These are phyloP conservation scores for Drosophila triauraria DNA, from an alignment of 1,140 invertebrate genomes.

Conservation along the genomic window DNA sequence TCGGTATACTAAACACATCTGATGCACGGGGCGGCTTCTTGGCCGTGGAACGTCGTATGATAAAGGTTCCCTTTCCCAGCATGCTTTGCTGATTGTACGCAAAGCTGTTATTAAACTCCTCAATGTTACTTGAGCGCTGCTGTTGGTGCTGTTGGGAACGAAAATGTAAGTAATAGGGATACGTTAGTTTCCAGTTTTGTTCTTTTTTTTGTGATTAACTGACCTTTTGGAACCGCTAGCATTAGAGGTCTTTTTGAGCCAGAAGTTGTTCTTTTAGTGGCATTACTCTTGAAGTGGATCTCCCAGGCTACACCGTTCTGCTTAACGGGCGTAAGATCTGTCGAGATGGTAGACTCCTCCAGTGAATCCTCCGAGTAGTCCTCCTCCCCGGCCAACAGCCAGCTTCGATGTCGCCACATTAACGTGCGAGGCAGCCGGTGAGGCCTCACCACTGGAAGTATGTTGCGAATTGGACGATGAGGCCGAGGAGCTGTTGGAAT, in stretches of 20 bases:
- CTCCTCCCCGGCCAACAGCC: conserved; percentile 37
- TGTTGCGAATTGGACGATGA: conserved; percentile 62
- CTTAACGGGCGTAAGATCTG: conserved; percentile 88
- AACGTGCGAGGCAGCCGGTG: conserved; percentile 62
- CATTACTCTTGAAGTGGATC: conserved; percentile 87
- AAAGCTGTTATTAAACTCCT: conserved; percentile 64
- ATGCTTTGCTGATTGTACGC: conserved; percentile 69
- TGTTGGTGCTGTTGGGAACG: conserved; percentile 16
- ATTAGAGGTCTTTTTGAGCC: conserved; percentile 35
- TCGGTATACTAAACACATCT: conserved; percentile 66
- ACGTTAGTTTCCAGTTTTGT: background rate
- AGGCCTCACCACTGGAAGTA: conserved; percentile 67
- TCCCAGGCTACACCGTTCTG: conserved; percentile 93
- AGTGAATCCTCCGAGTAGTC: conserved; percentile 93
- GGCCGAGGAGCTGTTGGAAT: conserved; percentile 62
- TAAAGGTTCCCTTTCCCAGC: conserved; percentile 80
- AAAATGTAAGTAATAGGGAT: too few species aligned
- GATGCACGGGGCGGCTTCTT: conserved; percentile 70
- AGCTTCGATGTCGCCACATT: conserved; percentile 51
- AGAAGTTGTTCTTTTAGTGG: conserved; percentile 54
- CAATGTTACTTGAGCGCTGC: conserved; percentile 25
- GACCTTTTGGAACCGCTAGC: conserved; percentile 52
- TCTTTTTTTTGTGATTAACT: background rate
- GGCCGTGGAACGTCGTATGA: conserved; percentile 72
- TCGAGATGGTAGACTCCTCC: conserved; percentile 88